phyloP scores from a whole-genome alignment of 2,888 invertebrate species.

The Cetonia aurata region DNA sequence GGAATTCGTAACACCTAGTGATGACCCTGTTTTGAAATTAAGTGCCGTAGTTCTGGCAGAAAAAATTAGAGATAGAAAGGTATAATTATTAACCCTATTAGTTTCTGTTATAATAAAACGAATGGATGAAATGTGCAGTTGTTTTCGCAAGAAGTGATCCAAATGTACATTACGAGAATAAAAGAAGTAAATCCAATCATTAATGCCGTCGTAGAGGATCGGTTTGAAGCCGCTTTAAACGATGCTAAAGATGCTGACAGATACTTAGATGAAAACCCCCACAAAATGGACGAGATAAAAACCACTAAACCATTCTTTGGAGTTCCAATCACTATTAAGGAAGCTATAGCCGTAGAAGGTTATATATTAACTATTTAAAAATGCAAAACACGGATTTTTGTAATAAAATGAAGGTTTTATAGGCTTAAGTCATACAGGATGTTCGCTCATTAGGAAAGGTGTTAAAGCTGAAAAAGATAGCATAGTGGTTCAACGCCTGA shows the following conservation, averaged over 20 bases:
- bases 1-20: constrained; percentile 70
- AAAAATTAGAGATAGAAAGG: constrained; percentile 80
- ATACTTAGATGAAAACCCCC: constrained; percentile 53
- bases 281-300: constrained; percentile 54
- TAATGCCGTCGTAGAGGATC: constrained; percentile 84
- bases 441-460: constrained; percentile 57
- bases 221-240: constrained; percentile 78
- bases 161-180: constrained; percentile 82
- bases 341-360: constrained; percentile 66
- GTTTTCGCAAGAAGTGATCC: constrained; percentile 72
- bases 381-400: too few relatives aligned
- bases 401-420: background rate
- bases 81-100: constrained; percentile 58
- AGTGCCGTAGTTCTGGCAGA: constrained; percentile 78
- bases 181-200: constrained; percentile 81
- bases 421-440: constrained; percentile 63
- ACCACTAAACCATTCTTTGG: constrained; percentile 79
- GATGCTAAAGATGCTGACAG: constrained; percentile 81
- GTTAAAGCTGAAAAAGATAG: constrained; percentile 79
- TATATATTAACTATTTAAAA: background rate
- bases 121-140: background rate
- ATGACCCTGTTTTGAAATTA: constrained; percentile 75
- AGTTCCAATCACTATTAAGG: constrained; percentile 86
- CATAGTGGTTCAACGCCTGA: constrained; percentile 76
- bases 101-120: too few relatives aligned